Percentiles rank a stretch among this genome's conserved stretches.
These are phyloP conservation scores for Stichodactyla helianthus DNA, from an alignment of 64 coral and sea anemone genomes.

Conservation along the genomic window DNA sequence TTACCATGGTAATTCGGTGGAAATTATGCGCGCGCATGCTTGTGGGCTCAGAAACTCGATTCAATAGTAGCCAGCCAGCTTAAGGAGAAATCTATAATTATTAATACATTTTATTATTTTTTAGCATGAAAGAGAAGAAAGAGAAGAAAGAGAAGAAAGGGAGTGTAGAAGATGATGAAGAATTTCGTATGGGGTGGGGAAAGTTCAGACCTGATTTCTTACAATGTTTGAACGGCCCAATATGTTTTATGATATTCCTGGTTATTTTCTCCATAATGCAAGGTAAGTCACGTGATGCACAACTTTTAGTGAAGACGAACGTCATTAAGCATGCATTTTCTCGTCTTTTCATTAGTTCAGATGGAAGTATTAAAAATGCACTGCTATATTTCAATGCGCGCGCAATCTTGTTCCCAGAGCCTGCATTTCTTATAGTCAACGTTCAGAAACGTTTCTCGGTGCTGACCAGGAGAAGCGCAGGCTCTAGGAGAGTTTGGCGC, in stretches of 20 bases:
- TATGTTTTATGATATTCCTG: constrained; percentile 53
- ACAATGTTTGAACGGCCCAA: constrained; percentile 71
- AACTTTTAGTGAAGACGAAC: background rate
- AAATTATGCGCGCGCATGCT: too few relatives aligned
- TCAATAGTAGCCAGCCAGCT: background rate
- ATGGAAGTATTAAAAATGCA: too few relatives aligned
- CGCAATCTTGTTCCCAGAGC: too few relatives aligned
- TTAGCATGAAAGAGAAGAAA: background rate
- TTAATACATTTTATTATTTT: background rate
- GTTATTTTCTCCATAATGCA: constrained; percentile 70
- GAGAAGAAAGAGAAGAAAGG: background rate
- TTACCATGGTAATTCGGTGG: too few relatives aligned
- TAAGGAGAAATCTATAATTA: background rate
- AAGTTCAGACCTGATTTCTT: constrained; percentile 55
- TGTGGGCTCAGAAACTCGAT: too few relatives aligned
- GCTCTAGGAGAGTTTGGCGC: too few relatives aligned
- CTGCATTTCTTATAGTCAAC: too few relatives aligned
- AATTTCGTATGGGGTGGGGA: constrained; percentile 83
- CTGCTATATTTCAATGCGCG: too few relatives aligned
- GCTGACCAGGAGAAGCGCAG: too few relatives aligned
- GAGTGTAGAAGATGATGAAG: background rate
- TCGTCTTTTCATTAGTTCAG: too few relatives aligned
- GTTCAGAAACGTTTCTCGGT: too few relatives aligned
- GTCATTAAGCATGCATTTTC: too few relatives aligned
- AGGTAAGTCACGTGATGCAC: constrained; percentile 38